Percentiles rank a stretch among this genome's conserved stretches.
Evolutionary conservation across 2,113 vertebrate species (phyloP).

Genomic region (Trematocara unimaculatum): DNA sequence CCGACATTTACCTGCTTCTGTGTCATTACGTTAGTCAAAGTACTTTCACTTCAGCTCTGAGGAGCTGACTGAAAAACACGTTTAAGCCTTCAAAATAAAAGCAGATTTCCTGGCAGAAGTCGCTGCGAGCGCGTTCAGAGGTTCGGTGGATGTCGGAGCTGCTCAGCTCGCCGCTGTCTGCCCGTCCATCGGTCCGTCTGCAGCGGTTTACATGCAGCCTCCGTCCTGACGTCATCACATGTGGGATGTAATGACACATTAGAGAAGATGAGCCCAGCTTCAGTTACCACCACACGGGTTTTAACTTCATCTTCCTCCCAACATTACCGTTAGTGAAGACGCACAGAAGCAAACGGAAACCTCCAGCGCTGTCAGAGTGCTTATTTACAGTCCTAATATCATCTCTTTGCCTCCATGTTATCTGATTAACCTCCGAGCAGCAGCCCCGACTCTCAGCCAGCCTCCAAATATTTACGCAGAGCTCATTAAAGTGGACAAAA

Average conservation of each 20-base stretch:
- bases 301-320: neutral
- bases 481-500: neutral
- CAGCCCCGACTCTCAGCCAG: neutral
- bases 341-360: neutral
- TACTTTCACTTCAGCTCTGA: neutral
- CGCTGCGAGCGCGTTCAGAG: neutral
- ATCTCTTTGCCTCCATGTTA: neutral
- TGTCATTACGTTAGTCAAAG: fast-evolving
- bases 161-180: neutral
- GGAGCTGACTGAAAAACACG: neutral
- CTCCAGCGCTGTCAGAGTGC: neutral
- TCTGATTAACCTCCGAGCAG: neutral
- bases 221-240: neutral
- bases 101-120: neutral
- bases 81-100: neutral
- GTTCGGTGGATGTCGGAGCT: neutral
- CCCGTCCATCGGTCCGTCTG: neutral
- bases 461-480: neutral
- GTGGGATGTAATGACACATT: neutral
- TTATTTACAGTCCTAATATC: neutral
- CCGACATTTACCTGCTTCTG: neutral
- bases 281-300: neutral
- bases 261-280: neutral
- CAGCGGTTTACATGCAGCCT: neutral
- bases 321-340: neutral